These are phyloP conservation scores for Scelioninae gen. 2 DNA, from an alignment of 2,888 invertebrate species.

Conservation along the genomic window DNA sequence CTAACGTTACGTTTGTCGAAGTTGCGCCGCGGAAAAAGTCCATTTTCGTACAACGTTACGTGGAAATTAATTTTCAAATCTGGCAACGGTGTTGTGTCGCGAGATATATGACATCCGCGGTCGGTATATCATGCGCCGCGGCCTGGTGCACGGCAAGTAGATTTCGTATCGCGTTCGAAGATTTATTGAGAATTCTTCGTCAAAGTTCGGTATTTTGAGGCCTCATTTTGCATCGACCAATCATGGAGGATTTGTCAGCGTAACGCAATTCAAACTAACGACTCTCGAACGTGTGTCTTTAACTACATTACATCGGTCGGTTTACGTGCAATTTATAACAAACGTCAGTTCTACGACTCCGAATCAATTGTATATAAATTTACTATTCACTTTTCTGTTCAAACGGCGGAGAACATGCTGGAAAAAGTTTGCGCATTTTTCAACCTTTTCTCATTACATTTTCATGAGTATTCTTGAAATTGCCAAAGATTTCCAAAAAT, in stretches of 20 bases:
- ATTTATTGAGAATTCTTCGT: slow-evolving; percentile 57
- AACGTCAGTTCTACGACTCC: not conserved
- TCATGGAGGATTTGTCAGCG: slow-evolving; percentile 49
- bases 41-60: slow-evolving; percentile 37
- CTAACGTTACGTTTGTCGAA: slow-evolving; percentile 39
- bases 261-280: slow-evolving; percentile 45
- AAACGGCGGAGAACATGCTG: no score
- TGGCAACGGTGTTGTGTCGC: slow-evolving; percentile 55
- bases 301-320: slow-evolving; percentile 10
- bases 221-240: slow-evolving; percentile 50
- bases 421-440: no score
- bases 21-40: slow-evolving; percentile 26
- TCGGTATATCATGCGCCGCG: slow-evolving; percentile 59
- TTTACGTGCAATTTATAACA: slow-evolving; percentile 5
- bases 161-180: slow-evolving; percentile 55
- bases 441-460: no score
- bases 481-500: no score
- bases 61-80: slow-evolving; percentile 59
- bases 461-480: no score
- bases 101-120: slow-evolving; percentile 58
- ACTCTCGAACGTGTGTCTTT: slow-evolving; percentile 30
- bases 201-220: slow-evolving; percentile 57
- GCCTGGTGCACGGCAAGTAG: slow-evolving; percentile 58
- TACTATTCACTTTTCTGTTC: not conserved
- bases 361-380: not conserved